Conservation (phyloP, 2,113 vertebrate species). For the Entomyzon cyanotis region DNA sequence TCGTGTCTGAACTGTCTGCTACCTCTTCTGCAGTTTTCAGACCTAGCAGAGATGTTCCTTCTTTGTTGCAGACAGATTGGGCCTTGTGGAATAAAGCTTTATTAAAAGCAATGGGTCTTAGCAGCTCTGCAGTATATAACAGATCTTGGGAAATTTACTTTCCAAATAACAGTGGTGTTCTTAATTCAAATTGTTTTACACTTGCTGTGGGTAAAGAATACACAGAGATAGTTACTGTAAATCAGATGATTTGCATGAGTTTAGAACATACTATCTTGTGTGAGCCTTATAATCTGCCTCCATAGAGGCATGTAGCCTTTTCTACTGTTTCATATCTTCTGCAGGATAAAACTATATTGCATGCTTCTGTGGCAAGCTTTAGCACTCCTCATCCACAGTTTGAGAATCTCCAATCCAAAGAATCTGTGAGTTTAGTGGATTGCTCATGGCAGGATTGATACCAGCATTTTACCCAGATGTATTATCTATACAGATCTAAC, state of each 20-base stretch:
- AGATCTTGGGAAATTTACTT: conserved; percentile 52
- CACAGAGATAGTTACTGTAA: conserved; percentile 32
- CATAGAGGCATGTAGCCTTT: conserved; percentile 11
- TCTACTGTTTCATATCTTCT: background rate
- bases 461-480: background rate
- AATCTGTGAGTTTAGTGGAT: background rate
- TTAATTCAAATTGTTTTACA: conserved; percentile 59
- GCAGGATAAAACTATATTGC: background rate
- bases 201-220: conserved; percentile 37
- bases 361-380: background rate
- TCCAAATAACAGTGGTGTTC: conserved; percentile 39
- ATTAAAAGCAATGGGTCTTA: conserved; percentile 58
- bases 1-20: background rate
- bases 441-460: background rate
- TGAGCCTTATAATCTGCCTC: conserved; percentile 45
- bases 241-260: conserved; percentile 57
- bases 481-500: background rate
- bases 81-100: conserved; percentile 23
- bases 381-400: background rate
- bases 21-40: background rate
- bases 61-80: background rate
- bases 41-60: background rate
- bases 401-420: background rate
- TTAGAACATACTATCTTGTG: conserved; percentile 14
- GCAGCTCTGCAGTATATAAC: background rate